Percentiles rank a stretch among this genome's conserved stretches.
Evolutionary conservation across 2,888 invertebrate genomes (phyloP).

Genomic region (Anticlea derivata): DNA sequence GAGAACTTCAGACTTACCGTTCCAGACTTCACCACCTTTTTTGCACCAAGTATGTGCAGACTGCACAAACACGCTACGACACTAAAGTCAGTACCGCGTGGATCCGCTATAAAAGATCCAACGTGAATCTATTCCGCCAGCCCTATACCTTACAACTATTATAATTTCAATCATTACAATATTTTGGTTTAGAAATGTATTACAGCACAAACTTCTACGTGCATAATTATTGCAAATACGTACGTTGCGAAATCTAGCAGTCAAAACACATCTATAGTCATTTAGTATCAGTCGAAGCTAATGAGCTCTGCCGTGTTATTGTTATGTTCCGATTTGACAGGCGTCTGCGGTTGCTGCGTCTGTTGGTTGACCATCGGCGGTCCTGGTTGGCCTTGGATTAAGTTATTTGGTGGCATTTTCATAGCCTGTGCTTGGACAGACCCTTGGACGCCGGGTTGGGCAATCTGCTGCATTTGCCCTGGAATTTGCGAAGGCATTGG

Average conservation of each 20-base stretch:
- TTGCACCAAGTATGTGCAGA: no score
- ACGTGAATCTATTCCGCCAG: neutral
- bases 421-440: slow-evolving; percentile 43
- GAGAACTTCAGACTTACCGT: no score
- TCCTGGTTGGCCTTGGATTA: slow-evolving; percentile 17
- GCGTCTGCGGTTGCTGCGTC: slow-evolving; percentile 55
- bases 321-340: slow-evolving; percentile 69
- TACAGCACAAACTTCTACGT: slow-evolving; percentile 26
- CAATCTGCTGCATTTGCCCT: slow-evolving; percentile 38
- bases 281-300: slow-evolving; percentile 87
- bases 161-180: slow-evolving; percentile 42
- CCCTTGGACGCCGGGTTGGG: slow-evolving; percentile 20
- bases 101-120: neutral
- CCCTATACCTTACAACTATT: slow-evolving; percentile 17
- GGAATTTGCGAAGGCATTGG: slow-evolving; percentile 37
- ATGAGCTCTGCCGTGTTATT: slow-evolving; percentile 90
- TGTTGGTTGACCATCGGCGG: slow-evolving; percentile 35
- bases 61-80: no score
- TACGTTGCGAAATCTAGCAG: slow-evolving; percentile 42
- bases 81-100: no score
- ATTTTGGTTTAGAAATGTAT: slow-evolving; percentile 42
- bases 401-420: slow-evolving; percentile 35
- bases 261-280: slow-evolving; percentile 52
- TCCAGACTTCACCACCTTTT: no score
- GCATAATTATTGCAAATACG: slow-evolving; percentile 28